phyloP scores from a whole-genome alignment of 2,113 vertebrate genomes.

The Coreoperca whiteheadi region DNA sequence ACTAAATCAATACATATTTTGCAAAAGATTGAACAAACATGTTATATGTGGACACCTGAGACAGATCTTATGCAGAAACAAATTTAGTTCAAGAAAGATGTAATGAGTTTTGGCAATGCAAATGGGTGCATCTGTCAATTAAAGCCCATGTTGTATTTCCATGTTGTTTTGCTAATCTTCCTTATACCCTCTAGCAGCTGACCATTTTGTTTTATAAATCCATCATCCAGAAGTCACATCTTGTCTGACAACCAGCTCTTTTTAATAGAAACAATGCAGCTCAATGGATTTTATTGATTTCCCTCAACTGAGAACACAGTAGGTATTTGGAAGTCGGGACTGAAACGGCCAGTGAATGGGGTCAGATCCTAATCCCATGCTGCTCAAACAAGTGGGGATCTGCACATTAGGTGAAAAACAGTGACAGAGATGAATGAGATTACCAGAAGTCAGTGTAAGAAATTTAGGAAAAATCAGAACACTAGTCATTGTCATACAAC shows the following conservation, averaged over 20 bases:
- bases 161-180: slow-evolving; percentile 28
- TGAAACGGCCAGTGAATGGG: slow-evolving; percentile 44
- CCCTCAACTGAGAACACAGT: slow-evolving; percentile 52
- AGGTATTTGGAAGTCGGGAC: slow-evolving; percentile 41
- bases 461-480: background rate
- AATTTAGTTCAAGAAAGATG: background rate
- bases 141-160: slow-evolving; percentile 16
- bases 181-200: slow-evolving; percentile 22
- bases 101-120: slow-evolving; percentile 26
- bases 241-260: slow-evolving; percentile 61
- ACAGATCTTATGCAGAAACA: background rate
- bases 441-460: background rate
- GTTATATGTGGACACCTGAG: background rate
- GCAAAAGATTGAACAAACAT: background rate
- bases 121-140: slow-evolving; percentile 37
- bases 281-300: slow-evolving; percentile 76
- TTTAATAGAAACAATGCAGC: slow-evolving; percentile 65
- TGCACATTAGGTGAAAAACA: slow-evolving; percentile 18
- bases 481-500: background rate
- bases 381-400: slow-evolving; percentile 25
- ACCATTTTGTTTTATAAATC: slow-evolving; percentile 59
- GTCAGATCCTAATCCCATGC: slow-evolving; percentile 60
- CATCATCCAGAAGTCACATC: slow-evolving; percentile 55
- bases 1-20: background rate
- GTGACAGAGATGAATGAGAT: slow-evolving; percentile 22